Evolutionary conservation across 37 sponge, comb jelly and placozoan species (phyloP).

Genomic region (Aplysina aerophoba): DNA sequence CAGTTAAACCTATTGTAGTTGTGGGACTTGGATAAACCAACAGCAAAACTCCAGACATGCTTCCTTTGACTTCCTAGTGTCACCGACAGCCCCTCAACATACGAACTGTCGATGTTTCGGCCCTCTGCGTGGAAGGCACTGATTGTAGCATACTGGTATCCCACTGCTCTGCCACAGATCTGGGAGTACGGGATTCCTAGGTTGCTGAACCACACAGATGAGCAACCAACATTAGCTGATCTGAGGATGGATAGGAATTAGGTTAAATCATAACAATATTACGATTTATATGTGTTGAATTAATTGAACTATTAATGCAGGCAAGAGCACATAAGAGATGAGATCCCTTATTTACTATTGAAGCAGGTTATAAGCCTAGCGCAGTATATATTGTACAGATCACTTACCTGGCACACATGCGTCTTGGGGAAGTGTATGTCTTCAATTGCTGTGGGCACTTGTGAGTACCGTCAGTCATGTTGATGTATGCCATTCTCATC

Average conservation of each 20-base stretch:
- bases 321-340: no score
- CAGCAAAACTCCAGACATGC: slow-evolving; percentile 24
- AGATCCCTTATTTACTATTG: no score
- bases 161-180: slow-evolving; percentile 19
- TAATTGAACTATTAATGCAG: no score
- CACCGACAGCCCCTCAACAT: slow-evolving; percentile 26
- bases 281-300: no score
- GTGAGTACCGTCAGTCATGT: slow-evolving; percentile 37
- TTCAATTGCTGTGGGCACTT: slow-evolving; percentile 3
- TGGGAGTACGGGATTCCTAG: neutral
- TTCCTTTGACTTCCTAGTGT: slow-evolving; percentile 8
- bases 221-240: neutral
- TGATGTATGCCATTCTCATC: slow-evolving; percentile 43
- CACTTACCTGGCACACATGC: neutral
- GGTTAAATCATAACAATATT: no score
- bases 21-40: slow-evolving; percentile 5
- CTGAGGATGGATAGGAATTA: neutral
- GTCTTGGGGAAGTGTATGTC: neutral
- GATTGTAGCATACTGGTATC: neutral
- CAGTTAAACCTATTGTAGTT: neutral
- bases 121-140: slow-evolving; percentile 12
- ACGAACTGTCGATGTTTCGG: neutral
- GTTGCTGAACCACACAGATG: slow-evolving; percentile 8
- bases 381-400: neutral
- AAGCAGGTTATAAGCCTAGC: no score